A percentile compares a stretch with the other conserved stretches of the same genome.
These are phyloP conservation scores for Drosophila longiperda DNA, from an alignment of 2,888 invertebrate species.

Conservation along the genomic window DNA sequence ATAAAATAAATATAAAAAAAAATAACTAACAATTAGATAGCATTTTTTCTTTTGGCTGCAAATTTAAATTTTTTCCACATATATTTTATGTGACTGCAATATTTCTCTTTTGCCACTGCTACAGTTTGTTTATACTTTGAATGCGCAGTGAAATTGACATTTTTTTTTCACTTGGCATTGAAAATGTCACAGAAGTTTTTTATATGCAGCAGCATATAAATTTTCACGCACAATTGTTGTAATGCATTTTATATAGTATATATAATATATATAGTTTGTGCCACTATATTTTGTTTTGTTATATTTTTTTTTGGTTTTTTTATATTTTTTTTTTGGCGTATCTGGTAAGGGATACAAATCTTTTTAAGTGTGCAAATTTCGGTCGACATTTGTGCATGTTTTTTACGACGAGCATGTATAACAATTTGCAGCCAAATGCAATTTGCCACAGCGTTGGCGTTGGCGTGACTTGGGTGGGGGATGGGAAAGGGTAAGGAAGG, in stretches of 20 bases:
- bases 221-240: conserved; percentile 62
- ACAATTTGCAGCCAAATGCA: conserved; percentile 61
- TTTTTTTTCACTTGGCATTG: conserved; percentile 15
- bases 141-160: conserved; percentile 25
- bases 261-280: conserved; percentile 53
- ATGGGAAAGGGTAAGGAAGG: background rate
- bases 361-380: conserved; percentile 55
- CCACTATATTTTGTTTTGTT: background rate
- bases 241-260: conserved; percentile 63
- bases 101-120: conserved; percentile 9
- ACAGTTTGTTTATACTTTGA: background rate
- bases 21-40: background rate
- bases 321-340: background rate
- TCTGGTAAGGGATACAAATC: conserved; percentile 45
- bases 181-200: conserved; percentile 18
- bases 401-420: conserved; percentile 36
- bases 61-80: background rate
- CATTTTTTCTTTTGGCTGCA: background rate
- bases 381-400: conserved; percentile 45
- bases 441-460: conserved; percentile 39
- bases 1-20: background rate
- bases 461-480: conserved; percentile 15
- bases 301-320: conserved; percentile 10
- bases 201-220: conserved; percentile 41
- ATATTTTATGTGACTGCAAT: conserved; percentile 6